Evolutionary conservation across 1,140 invertebrate species (phyloP), one percentile per base, ranked within the genome.

Genomic region (Euborellia annulipes): DNA sequence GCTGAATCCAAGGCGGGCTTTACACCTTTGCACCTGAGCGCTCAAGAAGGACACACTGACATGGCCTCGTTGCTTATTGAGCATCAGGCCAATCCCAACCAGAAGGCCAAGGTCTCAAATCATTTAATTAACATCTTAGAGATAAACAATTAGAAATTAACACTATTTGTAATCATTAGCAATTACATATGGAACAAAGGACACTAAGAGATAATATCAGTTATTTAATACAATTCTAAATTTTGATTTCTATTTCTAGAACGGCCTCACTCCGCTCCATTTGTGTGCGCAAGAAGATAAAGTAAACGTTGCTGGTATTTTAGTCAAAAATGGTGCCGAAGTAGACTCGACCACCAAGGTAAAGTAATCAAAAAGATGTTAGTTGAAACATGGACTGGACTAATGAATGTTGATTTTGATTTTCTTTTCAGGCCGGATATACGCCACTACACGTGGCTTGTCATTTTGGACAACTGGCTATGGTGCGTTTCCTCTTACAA

Each of bases 381-480:
- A n/a, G 23, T 21, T 41, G 22, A 20, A 19, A 22, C 8, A 41
- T 22, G 13, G 4, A 41, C 11, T 27, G 4, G 19, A 41, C 11
- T 4, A 27, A 27, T 27, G 23, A 6, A 6, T 27, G 4, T 27
- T 27, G 11, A 27, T 27, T 11, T 6, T 27, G 11, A 27, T 27
- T 27, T 27, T 27, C 4, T 27, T 27, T 6, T 34, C 50, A 79
- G 70, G 85, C 90, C 54, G 94, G 93, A 1, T 99, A 98, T 64
- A 95, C 94, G 18, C 92, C 94, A 13, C 69, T 98, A 16, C 92
- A 97, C 64, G 87, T 96, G 27, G 94, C 95, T 39, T 85, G 85
- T 52, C 94, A 98, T 64, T 94, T 96, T 67, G 94, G 93, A 0
- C 92, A 97, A 64, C 75, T 85, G 21, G 91, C 90, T 54, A 95